Conservation (phyloP, 2,888 invertebrate species). For the Frankliniella fusca region DNA sequence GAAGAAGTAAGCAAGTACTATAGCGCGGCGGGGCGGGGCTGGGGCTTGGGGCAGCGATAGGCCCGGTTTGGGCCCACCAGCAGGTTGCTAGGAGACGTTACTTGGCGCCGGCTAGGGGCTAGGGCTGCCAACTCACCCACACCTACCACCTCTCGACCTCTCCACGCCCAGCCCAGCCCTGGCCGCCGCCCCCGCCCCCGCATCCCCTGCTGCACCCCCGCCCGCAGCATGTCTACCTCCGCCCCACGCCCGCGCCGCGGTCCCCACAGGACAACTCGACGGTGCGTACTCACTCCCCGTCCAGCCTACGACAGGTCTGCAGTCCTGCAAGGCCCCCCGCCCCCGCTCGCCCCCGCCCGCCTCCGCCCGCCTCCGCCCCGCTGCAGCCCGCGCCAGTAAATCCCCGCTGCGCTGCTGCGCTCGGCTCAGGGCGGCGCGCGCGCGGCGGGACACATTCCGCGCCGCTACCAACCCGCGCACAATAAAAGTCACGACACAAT, state of each 20-base stretch:
- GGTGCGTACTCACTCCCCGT: no score
- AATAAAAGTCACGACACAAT: neutral
- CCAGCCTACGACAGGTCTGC: no score
- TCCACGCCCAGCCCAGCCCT: neutral
- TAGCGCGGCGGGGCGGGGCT: no score
- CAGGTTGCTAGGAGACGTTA: neutral
- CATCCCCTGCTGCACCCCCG: neutral
- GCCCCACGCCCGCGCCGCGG: neutral
- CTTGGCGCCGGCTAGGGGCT: neutral
- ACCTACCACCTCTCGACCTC: neutral
- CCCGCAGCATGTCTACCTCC: neutral
- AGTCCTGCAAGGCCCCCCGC: no score
- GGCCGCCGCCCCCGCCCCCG: neutral
- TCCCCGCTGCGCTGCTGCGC: neutral
- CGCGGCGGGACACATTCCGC: neutral
- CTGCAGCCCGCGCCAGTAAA: neutral
- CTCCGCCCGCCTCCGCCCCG: neutral
- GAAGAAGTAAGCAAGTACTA: no score
- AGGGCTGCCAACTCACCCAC: neutral
- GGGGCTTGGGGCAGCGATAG: neutral
- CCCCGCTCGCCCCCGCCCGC: no score
- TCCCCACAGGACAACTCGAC: neutral
- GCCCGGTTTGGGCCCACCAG: neutral
- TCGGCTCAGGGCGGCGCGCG: neutral
- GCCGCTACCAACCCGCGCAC: neutral